These are phyloP conservation scores for Distichodus sexfasciatus DNA, from an alignment of 2,797 vertebrate genomes.

Conservation along the genomic window DNA sequence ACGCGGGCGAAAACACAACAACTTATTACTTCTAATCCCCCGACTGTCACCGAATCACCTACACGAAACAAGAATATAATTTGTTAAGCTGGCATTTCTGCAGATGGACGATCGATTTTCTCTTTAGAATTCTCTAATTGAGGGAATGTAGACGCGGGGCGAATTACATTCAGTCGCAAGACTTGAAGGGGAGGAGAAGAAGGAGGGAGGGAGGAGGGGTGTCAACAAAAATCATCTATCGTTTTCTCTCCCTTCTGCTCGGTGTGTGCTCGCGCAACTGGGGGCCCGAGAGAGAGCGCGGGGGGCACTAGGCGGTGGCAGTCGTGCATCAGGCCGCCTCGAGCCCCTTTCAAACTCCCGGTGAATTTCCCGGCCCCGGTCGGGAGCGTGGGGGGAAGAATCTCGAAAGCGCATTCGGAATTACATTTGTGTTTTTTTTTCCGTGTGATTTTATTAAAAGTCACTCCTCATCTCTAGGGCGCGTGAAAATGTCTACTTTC, in stretches of 20 bases:
- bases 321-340: no score
- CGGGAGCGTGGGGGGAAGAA: slow-evolving; percentile 66
- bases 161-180: no score
- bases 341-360: no score
- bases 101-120: slow-evolving; percentile 96
- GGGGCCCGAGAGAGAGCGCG: no score
- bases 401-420: slow-evolving; percentile 88
- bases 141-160: slow-evolving; percentile 55
- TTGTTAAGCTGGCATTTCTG: slow-evolving; percentile 92
- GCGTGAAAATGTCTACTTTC: slow-evolving; percentile 99
- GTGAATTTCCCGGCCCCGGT: background rate
- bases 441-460: slow-evolving; percentile 95
- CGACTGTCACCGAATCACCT: background rate
- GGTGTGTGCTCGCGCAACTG: no score
- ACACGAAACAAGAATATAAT: slow-evolving; percentile 88
- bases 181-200: no score
- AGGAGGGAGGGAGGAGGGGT: background rate
- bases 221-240: no score
- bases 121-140: slow-evolving; percentile 94
- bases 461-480: slow-evolving; percentile 91
- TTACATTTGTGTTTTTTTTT: slow-evolving; percentile 91
- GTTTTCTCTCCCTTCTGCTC: no score
- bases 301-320: no score
- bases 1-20: no score
- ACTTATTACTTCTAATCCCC: background rate